A percentile compares a stretch with the other conserved stretches of the same genome.
These are phyloP conservation scores for Poecile atricapillus DNA, from an alignment of 2,113 vertebrate genomes.

Conservation along the genomic window DNA sequence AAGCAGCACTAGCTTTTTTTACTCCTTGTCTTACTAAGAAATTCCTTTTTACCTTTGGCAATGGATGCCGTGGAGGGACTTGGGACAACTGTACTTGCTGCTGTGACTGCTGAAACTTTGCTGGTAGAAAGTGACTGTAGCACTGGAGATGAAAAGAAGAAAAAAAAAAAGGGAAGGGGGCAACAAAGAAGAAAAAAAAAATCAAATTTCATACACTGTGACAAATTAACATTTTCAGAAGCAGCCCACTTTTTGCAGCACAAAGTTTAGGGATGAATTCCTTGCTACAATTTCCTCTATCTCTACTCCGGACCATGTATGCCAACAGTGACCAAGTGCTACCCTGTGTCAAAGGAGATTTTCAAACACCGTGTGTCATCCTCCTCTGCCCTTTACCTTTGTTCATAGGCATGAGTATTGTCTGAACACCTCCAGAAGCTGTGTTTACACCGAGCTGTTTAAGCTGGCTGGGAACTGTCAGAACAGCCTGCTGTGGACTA, in stretches of 20 bases:
- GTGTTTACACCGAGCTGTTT: conserved; percentile 86
- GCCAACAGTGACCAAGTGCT: conserved; percentile 21
- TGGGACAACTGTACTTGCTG: conserved; percentile 41
- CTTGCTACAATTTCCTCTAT: conserved; percentile 25
- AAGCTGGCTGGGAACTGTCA: conserved; percentile 93
- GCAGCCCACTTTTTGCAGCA: conserved; percentile 12
- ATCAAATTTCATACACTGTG: background rate
- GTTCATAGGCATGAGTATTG: conserved; percentile 91
- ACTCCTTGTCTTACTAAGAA: background rate
- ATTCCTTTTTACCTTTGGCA: conserved; percentile 72
- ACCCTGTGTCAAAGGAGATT: conserved; percentile 40
- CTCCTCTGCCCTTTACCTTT: conserved; percentile 80
- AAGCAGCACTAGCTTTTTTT: background rate
- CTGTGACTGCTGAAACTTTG: conserved; percentile 67
- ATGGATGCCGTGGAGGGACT: conserved; percentile 45
- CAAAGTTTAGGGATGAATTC: conserved; percentile 22
- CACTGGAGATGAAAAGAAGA: conserved; percentile 43
- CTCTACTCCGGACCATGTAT: background rate
- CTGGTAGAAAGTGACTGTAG: conserved; percentile 75
- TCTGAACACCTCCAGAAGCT: conserved; percentile 84
- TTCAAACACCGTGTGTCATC: conserved; percentile 43
- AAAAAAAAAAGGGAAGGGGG: background rate
- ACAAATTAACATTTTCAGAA: conserved; percentile 11
- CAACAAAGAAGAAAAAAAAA: background rate
- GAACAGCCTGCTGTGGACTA: conserved; percentile 87